A percentile compares a stretch with the other conserved stretches of the same genome.
Evolutionary conservation across 1,140 invertebrate genomes (phyloP).

Genomic region (Pseudomyrmex flavicornis): DNA sequence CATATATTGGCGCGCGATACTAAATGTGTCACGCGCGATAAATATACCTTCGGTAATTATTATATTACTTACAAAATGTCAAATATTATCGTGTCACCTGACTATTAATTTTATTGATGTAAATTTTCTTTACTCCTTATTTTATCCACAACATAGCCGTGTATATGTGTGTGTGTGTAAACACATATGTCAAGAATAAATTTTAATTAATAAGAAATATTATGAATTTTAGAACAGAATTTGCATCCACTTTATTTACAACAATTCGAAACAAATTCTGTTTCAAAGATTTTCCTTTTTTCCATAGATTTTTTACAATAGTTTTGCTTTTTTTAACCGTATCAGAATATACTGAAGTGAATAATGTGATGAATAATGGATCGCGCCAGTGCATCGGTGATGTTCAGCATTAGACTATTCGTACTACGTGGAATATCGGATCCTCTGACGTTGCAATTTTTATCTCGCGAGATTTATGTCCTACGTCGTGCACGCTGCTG

Average conservation of each 20-base stretch:
- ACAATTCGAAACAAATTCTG: neutral
- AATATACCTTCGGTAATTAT: conserved; percentile 44
- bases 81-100: too few relatives aligned
- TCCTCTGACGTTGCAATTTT: conserved; percentile 49
- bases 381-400: neutral
- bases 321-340: too few relatives aligned
- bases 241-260: neutral
- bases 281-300: too few relatives aligned
- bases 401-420: neutral
- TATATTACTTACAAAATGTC: neutral
- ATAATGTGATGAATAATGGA: conserved; percentile 28
- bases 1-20: conserved; percentile 16
- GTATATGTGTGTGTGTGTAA: too few relatives aligned
- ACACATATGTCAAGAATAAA: neutral
- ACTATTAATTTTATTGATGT: neutral
- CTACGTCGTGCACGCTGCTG: conserved; percentile 21
- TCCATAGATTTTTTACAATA: too few relatives aligned
- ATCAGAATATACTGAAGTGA: neutral
- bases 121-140: neutral
- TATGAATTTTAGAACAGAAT: neutral
- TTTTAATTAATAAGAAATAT: neutral
- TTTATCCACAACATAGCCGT: neutral
- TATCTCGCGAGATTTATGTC: conserved; percentile 54
- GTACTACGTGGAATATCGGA: neutral
- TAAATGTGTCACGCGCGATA: conserved; percentile 7